Base-by-base conservation (phyloP, 1,140 invertebrate genomes). In the Idris sp. region DNA sequence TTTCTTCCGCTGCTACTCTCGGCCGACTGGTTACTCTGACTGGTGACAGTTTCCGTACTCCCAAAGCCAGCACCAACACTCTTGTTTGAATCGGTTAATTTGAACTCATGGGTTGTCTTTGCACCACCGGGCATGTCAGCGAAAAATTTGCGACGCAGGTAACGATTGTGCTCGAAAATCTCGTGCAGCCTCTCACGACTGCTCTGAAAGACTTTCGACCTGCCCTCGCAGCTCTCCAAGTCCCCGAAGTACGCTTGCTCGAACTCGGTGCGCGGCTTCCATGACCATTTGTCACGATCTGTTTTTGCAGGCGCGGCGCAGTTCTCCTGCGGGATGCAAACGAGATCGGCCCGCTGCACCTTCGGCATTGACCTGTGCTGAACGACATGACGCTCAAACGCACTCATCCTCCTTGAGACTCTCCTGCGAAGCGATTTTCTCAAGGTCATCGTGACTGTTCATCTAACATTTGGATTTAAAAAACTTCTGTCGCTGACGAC, bases 21-120 rank as follows among this genome's bases (percentile, higher is more conserved):
- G 0, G 81, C 84, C 0, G 85, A 87, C 9, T 86, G 83, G 40
- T 87, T 87, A 48, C 85, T 87, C 31, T 86, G 86, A 26, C 86
- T 87, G 4, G 81, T 83, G 8, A 88, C 67, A 0, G 86, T 87
- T 43, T 88, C 86, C 0, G 84, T 87, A 31, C 86, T 88, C 0
- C 86, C 86, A n/a, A 86, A 87, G 2, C 84, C 82, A 10, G 43
- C 43, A 1, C 61, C 69, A 4, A 7, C 33, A 10, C 9, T 9
- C 5, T 61, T 65, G 7, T n/a, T 25, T 0, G 51, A 48, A 2
- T n/a, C n/a, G n/a, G 31, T 6, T 0, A 49, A 2, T 19, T 53
- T 46, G 15, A 46, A 31, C 3, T 36, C 18, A 1, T 11, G 22
- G 18, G 4, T 8, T n/a, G 6, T 10, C 15, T 9, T 5, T 7